Percentiles rank a stretch among this genome's conserved stretches.
phyloP scores from a whole-genome alignment of 2,888 invertebrate genomes.

The Dinocampus coccinellae region DNA sequence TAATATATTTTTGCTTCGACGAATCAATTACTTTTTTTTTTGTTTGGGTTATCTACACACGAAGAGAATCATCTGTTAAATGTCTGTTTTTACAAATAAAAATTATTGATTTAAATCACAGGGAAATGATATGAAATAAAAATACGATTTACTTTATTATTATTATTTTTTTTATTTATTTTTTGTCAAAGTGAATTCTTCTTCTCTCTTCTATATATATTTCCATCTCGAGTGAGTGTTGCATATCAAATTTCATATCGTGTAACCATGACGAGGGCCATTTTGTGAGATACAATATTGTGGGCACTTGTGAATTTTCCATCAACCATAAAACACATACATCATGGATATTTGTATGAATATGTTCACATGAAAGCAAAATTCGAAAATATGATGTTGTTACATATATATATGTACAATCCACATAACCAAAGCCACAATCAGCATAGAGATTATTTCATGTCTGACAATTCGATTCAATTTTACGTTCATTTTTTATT shows the following conservation, averaged over 20 bases:
- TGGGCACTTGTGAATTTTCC: conserved; percentile 5
- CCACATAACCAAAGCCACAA: too few species aligned
- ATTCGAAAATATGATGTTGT: background rate
- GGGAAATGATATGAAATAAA: too few species aligned
- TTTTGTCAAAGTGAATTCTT: background rate
- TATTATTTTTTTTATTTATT: too few species aligned
- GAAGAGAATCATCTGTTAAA: too few species aligned
- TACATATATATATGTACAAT: background rate
- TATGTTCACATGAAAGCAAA: background rate
- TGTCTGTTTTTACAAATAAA: too few species aligned
- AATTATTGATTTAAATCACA: too few species aligned
- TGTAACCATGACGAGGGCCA: background rate
- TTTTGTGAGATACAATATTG: conserved; percentile 12
- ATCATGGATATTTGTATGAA: background rate
- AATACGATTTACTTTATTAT: too few species aligned
- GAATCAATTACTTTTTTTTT: background rate
- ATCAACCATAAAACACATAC: background rate
- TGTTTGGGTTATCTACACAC: background rate
- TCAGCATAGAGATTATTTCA: background rate
- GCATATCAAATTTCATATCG: background rate
- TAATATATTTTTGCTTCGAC: background rate
- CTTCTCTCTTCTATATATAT: background rate
- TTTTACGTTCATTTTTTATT: background rate
- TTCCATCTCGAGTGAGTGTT: background rate
- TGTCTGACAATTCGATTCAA: conserved; percentile 4